A percentile compares a stretch with the other conserved stretches of the same genome.
phyloP scores from a whole-genome alignment of 2,797 vertebrate species.

The Rachycentron canadum region DNA sequence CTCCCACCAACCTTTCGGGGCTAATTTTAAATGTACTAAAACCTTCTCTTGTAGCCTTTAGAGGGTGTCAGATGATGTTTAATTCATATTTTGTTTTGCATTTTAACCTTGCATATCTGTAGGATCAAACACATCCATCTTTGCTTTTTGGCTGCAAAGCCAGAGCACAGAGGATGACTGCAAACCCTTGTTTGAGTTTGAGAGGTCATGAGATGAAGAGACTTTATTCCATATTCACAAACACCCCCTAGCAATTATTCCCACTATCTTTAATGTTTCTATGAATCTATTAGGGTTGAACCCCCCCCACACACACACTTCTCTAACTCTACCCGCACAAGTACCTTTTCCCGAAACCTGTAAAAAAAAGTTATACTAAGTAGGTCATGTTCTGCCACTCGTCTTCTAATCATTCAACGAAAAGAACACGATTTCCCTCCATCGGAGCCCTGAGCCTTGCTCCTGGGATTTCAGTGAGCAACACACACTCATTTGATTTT shows the following conservation, averaged over 20 bases:
- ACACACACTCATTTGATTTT: slow-evolving; percentile 81
- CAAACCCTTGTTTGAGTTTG: slow-evolving; percentile 56
- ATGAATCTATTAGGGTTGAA: slow-evolving; percentile 65
- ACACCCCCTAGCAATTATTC: slow-evolving; percentile 68
- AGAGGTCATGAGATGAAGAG: slow-evolving; percentile 69
- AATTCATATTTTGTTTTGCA: slow-evolving; percentile 74
- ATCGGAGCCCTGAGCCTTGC: slow-evolving; percentile 75
- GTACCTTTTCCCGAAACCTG: slow-evolving; percentile 66
- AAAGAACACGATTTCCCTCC: slow-evolving; percentile 76
- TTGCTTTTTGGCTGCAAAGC: slow-evolving; percentile 51
- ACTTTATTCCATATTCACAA: slow-evolving; percentile 63
- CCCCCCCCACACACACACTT: slow-evolving; percentile 53
- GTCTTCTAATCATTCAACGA: slow-evolving; percentile 84
- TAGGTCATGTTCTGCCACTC: slow-evolving; percentile 87
- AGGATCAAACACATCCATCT: slow-evolving; percentile 56
- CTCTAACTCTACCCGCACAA: slow-evolving; percentile 37
- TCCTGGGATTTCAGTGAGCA: slow-evolving; percentile 78
- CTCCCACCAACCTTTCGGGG: slow-evolving; percentile 56
- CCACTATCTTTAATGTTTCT: slow-evolving; percentile 59
- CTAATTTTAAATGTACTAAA: slow-evolving; percentile 71
- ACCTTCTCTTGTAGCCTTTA: slow-evolving; percentile 54
- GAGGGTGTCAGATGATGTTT: slow-evolving; percentile 68
- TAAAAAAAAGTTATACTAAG: slow-evolving; percentile 81
- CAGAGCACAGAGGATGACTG: slow-evolving; percentile 45
- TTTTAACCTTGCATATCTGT: slow-evolving; percentile 69